phyloP scores from a whole-genome alignment of 2,113 vertebrate species.

The Asarcornis scutulata region DNA sequence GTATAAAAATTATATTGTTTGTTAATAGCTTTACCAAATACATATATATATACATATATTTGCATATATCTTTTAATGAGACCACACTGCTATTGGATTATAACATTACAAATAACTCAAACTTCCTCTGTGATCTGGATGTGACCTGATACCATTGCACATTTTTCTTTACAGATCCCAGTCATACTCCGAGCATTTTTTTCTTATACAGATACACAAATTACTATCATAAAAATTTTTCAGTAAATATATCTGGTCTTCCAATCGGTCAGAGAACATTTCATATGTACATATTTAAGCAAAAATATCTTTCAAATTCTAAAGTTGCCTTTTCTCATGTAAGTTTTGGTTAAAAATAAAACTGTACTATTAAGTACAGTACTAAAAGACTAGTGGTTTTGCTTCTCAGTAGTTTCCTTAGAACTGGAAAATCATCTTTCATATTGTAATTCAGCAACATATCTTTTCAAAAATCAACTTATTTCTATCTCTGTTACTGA shows the following conservation, averaged over 20 bases:
- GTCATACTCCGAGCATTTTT: neutral
- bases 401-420: neutral
- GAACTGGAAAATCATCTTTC: neutral
- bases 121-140: neutral
- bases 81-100: neutral
- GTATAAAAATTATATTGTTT: neutral
- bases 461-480: neutral
- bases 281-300: neutral
- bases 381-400: neutral
- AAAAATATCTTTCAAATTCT: neutral
- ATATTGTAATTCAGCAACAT: neutral
- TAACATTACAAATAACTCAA: neutral
- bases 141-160: neutral
- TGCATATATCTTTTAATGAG: neutral
- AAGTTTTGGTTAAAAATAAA: constrained; percentile 22
- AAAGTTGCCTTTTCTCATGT: neutral
- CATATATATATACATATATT: neutral
- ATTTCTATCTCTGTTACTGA: neutral
- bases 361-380: constrained; percentile 30
- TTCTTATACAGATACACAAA: neutral
- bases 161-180: neutral
- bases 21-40: neutral
- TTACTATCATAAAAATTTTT: neutral
- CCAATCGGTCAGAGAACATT: neutral
- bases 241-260: neutral